Base-by-base conservation (phyloP, 1,140 invertebrate genomes). In the Triops longicaudatus region DNA sequence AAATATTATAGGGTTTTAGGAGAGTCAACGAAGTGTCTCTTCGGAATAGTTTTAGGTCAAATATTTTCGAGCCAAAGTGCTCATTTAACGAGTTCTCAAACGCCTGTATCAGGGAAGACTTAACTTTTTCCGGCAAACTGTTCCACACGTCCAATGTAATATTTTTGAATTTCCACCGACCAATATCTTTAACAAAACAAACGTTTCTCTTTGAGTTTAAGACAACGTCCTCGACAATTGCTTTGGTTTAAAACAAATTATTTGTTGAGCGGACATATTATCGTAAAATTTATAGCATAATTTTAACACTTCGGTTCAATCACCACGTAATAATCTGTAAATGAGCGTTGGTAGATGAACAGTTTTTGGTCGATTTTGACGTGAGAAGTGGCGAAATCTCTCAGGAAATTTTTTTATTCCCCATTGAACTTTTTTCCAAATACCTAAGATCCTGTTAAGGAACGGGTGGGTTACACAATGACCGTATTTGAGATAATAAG, bases 401-500 rank as follows among this genome's bases (percentile, higher is more conserved):
- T 0, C 26, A 26, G 26, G 6, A 73, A 31, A 73, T 73, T 73
- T 73, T 22, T 10, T 73, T 31, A 73, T 27, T 73, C 7, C 22
- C 2, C 7, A 12, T 73, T 73, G 72, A 11, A 73, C 3, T 26
- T 73, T 26, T 73, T 73, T 1, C 28, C 11, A 6, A 12, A 22
- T 14, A 31, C 0, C 72, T 14, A 75, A 37, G 28, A 27, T 27
- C 28, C 42, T 50, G 74, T 37, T 75, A 37, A 26, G 31, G 28
- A 3, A 75, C 42, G 74, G 3, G 17, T 4, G 22, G 14, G 6
- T 75, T 37, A 27, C n/a, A 75, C 74, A 27, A 31, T 75, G 74
- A 1, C 74, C 37, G 42, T 75, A 75, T 42, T 75, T 27, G 12
- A 75, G 22, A 28, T n/a, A n/a, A 75, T 75, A 17, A 27, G 31